Conservation (phyloP, 2,797 vertebrate species). For the Cyclopterus lumpus region DNA sequence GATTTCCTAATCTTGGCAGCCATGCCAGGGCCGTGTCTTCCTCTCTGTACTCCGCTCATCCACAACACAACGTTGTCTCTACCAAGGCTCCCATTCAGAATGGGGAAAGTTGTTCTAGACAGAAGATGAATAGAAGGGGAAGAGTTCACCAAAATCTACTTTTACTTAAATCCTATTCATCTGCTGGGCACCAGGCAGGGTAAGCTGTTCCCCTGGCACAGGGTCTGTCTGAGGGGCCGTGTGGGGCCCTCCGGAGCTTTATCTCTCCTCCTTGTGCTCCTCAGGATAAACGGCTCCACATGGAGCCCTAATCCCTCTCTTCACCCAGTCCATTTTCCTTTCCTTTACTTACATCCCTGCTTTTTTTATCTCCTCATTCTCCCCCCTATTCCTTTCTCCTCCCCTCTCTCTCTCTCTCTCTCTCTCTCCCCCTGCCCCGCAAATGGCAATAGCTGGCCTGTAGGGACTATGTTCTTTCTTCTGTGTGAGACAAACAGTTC, state of each 20-base stretch:
- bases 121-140: conserved; percentile 73
- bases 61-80: conserved; percentile 52
- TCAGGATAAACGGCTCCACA: conserved; percentile 84
- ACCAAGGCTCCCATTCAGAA: conserved; percentile 48
- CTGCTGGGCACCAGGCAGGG: conserved; percentile 80
- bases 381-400: neutral
- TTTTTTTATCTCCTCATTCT: conserved; percentile 31
- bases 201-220: conserved; percentile 83
- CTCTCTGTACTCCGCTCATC: conserved; percentile 36
- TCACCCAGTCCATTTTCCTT: conserved; percentile 61
- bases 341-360: conserved; percentile 46
- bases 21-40: conserved; percentile 42
- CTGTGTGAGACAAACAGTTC: conserved; percentile 68
- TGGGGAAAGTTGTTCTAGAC: conserved; percentile 65
- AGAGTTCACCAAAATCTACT: conserved; percentile 81
- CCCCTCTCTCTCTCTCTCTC: neutral
- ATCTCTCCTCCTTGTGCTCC: conserved; percentile 80
- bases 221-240: conserved; percentile 74
- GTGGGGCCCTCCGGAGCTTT: conserved; percentile 79
- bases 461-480: conserved; percentile 56
- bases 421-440: conserved; percentile 13
- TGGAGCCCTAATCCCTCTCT: conserved; percentile 80
- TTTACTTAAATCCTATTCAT: conserved; percentile 84
- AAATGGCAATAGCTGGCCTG: conserved; percentile 68
- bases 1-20: conserved; percentile 54